Conservation (phyloP, 2,888 invertebrate species). For the Dione juno region DNA sequence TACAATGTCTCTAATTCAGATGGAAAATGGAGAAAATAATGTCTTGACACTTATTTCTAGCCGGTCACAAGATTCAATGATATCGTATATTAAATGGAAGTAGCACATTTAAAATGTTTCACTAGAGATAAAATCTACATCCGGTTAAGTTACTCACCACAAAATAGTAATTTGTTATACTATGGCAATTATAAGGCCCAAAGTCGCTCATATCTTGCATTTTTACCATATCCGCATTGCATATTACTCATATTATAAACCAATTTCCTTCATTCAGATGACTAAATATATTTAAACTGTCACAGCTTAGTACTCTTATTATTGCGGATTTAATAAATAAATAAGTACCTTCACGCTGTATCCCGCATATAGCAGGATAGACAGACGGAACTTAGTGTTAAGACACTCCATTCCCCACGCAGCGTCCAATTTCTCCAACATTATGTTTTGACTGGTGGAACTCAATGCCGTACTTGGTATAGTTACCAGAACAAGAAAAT, state of each 20-base stretch:
- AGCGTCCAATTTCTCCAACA: neutral
- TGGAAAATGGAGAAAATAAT: too few relatives aligned
- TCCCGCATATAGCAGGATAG: neutral
- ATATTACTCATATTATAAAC: constrained; percentile 1
- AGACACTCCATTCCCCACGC: neutral
- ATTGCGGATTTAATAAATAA: too few relatives aligned
- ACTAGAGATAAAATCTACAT: neutral
- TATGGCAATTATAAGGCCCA: neutral
- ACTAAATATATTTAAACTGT: neutral
- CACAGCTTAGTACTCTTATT: too few relatives aligned
- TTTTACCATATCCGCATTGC: neutral
- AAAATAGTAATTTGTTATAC: neutral
- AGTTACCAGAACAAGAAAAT: neutral
- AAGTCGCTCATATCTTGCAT: neutral
- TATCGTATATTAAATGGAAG: too few relatives aligned
- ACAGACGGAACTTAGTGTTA: neutral
- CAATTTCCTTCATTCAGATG: constrained; percentile 1
- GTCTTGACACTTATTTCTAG: too few relatives aligned
- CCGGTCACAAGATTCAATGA: too few relatives aligned
- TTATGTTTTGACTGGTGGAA: neutral
- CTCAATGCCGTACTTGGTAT: neutral
- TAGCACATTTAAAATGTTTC: too few relatives aligned
- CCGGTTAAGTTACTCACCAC: neutral
- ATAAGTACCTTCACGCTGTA: neutral
- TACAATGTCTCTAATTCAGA: too few relatives aligned